Evolutionary conservation across 2,113 vertebrate species (phyloP), one percentile per base, ranked within the genome.

Genomic region (Neogale vison): DNA sequence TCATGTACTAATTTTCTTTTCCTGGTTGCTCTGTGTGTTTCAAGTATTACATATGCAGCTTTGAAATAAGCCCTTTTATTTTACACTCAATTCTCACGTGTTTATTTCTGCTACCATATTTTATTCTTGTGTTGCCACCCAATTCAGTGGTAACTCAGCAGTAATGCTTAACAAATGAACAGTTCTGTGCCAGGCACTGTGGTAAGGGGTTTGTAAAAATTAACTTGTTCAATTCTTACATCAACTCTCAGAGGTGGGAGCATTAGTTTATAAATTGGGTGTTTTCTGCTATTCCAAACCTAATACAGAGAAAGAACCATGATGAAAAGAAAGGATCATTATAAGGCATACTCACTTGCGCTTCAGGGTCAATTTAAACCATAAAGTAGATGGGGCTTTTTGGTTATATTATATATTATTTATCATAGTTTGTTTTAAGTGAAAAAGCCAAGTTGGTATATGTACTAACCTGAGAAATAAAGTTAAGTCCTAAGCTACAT

Each of bases 401-500:
- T 57, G 13, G 7, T 92, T 23, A 65, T 92, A 72, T 26, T 95
- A 20, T 94, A 11, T 45, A 50, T 67, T 61, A 11, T 74, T 94
- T 90, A 83, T 72, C 18, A 65, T 61, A 47, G 88, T 96, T 93
- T 92, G 72, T 65, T 11, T 2, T 74, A 84, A 88, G 8, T 52
- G 23, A 94, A 77, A 59, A 93, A 93, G 42, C 52, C 39, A 79
- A 61, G 4, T 31, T 96, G 45, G 42, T 85, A 13, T 34, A 59
- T 55, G 36, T 72, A 59, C n/a, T 87, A 84, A 92, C 50, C 45
- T 84, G 42, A 97, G n/a, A 95, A 29, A 29, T 81, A 52, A 96
- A 76, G 36, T 86, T 82, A 96, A 76, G 36, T 86, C 24, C 24
- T 92, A 84, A 69, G n/a, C 65, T 80, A 23, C 61, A 47, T 85